Conservation (phyloP, 2,113 vertebrate species). For the Heliornis fulica region DNA sequence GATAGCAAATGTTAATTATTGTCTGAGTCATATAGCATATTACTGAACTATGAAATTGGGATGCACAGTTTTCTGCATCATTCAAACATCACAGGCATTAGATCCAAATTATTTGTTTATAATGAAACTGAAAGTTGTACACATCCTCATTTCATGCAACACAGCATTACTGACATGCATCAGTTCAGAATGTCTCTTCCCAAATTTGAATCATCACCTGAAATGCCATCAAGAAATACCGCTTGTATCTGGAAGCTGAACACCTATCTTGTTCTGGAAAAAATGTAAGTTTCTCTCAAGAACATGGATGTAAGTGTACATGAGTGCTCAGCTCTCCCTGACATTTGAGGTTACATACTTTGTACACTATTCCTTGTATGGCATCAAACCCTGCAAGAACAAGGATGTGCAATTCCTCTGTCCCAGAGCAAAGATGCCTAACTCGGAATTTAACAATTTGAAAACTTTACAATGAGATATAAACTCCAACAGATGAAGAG, state of each 20-base stretch:
- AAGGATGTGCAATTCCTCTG: neutral
- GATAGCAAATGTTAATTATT: neutral
- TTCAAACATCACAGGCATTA: neutral
- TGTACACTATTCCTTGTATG: neutral
- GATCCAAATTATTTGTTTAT: neutral
- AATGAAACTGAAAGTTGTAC: neutral
- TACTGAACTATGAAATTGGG: neutral
- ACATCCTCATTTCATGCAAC: neutral
- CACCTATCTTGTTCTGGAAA: neutral
- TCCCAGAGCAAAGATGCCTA: neutral
- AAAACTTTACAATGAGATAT: neutral
- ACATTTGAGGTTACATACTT: neutral
- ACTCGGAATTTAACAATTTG: neutral
- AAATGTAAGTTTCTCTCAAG: neutral
- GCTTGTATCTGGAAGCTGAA: neutral
- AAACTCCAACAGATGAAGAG: neutral
- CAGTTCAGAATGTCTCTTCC: neutral
- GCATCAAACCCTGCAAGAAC: neutral
- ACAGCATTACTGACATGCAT: neutral
- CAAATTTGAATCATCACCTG: neutral
- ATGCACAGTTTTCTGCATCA: neutral
- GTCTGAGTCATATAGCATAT: neutral
- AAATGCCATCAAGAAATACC: neutral
- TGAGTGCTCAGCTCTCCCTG: neutral
- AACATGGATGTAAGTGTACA: rapidly evolving